These are phyloP conservation scores for Zaprionus ornatus DNA, from an alignment of 1,140 invertebrate genomes.

Conservation along the genomic window DNA sequence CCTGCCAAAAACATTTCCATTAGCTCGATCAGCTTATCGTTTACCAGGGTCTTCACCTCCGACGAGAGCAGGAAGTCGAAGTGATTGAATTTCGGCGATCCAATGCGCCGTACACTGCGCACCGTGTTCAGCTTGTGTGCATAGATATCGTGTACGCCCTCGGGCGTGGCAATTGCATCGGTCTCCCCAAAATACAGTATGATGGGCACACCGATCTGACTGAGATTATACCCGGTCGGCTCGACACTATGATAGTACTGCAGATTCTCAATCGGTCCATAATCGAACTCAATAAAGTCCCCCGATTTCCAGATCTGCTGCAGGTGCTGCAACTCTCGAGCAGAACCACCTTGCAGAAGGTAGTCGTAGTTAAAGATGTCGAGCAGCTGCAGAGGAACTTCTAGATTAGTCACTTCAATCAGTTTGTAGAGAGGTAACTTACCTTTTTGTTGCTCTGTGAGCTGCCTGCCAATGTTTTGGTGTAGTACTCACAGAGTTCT, in stretches of 20 bases:
- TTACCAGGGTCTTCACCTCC: slow-evolving; percentile 86
- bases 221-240: slow-evolving; percentile 86
- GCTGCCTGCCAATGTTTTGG: slow-evolving; percentile 59
- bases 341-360: slow-evolving; percentile 70
- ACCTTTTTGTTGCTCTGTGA: slow-evolving; percentile 63
- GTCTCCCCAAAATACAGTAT: slow-evolving; percentile 89
- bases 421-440: not conserved
- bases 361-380: slow-evolving; percentile 68
- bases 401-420: not conserved
- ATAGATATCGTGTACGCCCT: slow-evolving; percentile 86
- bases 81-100: slow-evolving; percentile 85
- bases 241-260: slow-evolving; percentile 82
- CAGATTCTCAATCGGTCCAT: slow-evolving; percentile 82
- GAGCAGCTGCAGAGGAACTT: slow-evolving; percentile 33
- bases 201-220: slow-evolving; percentile 86
- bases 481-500: slow-evolving; percentile 61
- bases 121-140: slow-evolving; percentile 75
- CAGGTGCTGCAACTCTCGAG: slow-evolving; percentile 63
- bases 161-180: slow-evolving; percentile 88
- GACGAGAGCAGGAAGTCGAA: slow-evolving; percentile 87
- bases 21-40: slow-evolving; percentile 84
- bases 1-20: slow-evolving; percentile 77
- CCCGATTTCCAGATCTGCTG: slow-evolving; percentile 81
- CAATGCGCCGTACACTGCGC: slow-evolving; percentile 84
- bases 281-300: slow-evolving; percentile 76